phyloP scores from a whole-genome alignment of 2,888 invertebrate species.

The Endotricha flammealis region DNA sequence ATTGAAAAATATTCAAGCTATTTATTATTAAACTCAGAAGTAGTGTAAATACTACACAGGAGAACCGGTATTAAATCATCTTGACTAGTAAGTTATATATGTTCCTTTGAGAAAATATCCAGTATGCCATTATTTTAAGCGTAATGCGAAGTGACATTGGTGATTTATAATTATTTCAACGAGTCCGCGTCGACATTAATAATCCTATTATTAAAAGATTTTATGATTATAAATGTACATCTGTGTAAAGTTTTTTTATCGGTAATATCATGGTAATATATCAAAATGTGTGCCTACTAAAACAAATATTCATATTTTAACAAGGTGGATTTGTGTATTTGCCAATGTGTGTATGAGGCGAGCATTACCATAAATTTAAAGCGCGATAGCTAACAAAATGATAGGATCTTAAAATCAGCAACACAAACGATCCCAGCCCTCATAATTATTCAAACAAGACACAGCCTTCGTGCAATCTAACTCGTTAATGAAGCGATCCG shows the following conservation, averaged over 20 bases:
- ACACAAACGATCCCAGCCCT: background rate
- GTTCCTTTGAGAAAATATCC: constrained; percentile 30
- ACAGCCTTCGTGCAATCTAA: constrained; percentile 22
- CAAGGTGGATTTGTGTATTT: too few relatives aligned
- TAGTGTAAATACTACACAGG: constrained; percentile 56
- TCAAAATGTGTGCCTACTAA: too few relatives aligned
- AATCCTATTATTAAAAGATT: constrained; percentile 38
- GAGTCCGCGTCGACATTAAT: constrained; percentile 30
- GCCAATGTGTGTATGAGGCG: too few relatives aligned
- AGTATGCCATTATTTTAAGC: constrained; percentile 32
- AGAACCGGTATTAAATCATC: constrained; percentile 52
- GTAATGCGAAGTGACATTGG: constrained; percentile 27
- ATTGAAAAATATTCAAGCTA: constrained; percentile 56
- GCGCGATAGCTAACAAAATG: background rate
- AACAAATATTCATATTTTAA: too few relatives aligned
- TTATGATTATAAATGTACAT: constrained; percentile 27
- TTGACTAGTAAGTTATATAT: constrained; percentile 42
- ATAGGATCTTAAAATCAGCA: background rate
- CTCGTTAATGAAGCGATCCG: constrained; percentile 31
- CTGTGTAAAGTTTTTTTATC: background rate
- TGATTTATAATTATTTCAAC: constrained; percentile 42
- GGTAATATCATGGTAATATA: too few relatives aligned
- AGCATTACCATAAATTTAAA: background rate
- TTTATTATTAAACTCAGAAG: constrained; percentile 49
- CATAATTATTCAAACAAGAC: constrained; percentile 11